These are phyloP conservation scores for Lynx canadensis DNA, from an alignment of 2,113 vertebrate species.

Conservation along the genomic window DNA sequence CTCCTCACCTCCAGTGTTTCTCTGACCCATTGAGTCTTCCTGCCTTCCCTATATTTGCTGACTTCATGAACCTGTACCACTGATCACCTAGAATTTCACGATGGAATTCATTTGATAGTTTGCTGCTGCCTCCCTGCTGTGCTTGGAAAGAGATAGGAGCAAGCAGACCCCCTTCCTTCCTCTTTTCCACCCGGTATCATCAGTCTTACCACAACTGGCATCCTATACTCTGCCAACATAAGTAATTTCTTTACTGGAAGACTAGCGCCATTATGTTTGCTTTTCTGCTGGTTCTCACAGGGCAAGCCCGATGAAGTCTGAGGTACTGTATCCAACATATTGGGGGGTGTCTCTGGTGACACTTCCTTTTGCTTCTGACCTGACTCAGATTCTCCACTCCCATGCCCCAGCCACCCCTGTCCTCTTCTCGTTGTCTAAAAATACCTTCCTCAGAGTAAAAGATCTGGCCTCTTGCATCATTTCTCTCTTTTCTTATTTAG, in stretches of 20 bases:
- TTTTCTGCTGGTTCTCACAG: background rate
- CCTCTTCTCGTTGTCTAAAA: background rate
- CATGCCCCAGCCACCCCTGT: background rate
- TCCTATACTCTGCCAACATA: background rate
- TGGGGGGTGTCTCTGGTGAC: background rate
- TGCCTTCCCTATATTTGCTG: background rate
- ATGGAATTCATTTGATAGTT: background rate
- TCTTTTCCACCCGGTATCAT: background rate
- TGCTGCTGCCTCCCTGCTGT: background rate
- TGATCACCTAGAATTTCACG: background rate
- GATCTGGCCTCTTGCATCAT: background rate
- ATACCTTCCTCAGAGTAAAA: background rate
- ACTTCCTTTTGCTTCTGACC: background rate
- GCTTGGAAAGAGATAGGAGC: background rate
- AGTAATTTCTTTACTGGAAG: background rate
- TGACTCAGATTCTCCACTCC: background rate
- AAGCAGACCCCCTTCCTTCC: accelerated
- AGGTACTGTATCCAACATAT: background rate
- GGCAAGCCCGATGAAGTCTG: background rate
- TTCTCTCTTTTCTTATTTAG: background rate
- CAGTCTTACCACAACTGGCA: background rate
- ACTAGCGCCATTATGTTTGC: background rate
- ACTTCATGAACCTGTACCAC: background rate
- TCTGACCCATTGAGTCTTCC: background rate
- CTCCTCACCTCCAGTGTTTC: background rate